Base-by-base conservation (phyloP, 2,888 invertebrate species). In the Petrophora chlorosata region DNA sequence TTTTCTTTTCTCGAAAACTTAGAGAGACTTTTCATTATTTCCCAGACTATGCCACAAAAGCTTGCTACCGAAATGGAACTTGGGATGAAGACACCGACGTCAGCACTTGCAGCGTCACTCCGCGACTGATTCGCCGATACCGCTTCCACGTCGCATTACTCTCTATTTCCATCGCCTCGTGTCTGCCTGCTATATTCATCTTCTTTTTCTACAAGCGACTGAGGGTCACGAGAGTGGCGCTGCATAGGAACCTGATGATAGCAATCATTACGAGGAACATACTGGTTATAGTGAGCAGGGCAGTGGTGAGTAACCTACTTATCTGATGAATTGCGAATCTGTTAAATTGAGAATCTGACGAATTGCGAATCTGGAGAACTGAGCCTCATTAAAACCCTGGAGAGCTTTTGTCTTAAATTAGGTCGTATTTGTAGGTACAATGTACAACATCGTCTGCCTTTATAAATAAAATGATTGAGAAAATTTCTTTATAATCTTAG, bases 71-170 rank as follows among this genome's bases (percentile, higher is more conserved):
- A 0, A 91, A 92, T 59, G 89, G 84, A 0, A 86, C 85, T 0
- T 94, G 94, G 94, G 90, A 91, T 38, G 69, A 85, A 0, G 80
- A 86, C 45, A 93, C 94, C 0, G 90, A 94, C 62, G 94, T 93
- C 71, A 74, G 73, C 16, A 76, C 85, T 0, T 94, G 94, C 74
- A 90, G 91, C 44, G 80, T 93, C 30, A 85, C 92, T 0, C 83
- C 92, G 0, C 81, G 92, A 0, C 82, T 92, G 7, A 67, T 91
- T 25, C 69, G 75, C 1, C 82, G 93, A 2, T 91, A 92, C 55
- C 76, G 79, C 9, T 92, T 89, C 73, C 91, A 93, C 69, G 88
- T 93, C 32, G 79, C 76, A 0, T 78, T 91, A 34, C 71, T 94
- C 3, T 68, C 85, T 0, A 68, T 92, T 42, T 92, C 93, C 5